Evolutionary conservation across 2,113 vertebrate genomes (phyloP).

Genomic region (Mugil cephalus): DNA sequence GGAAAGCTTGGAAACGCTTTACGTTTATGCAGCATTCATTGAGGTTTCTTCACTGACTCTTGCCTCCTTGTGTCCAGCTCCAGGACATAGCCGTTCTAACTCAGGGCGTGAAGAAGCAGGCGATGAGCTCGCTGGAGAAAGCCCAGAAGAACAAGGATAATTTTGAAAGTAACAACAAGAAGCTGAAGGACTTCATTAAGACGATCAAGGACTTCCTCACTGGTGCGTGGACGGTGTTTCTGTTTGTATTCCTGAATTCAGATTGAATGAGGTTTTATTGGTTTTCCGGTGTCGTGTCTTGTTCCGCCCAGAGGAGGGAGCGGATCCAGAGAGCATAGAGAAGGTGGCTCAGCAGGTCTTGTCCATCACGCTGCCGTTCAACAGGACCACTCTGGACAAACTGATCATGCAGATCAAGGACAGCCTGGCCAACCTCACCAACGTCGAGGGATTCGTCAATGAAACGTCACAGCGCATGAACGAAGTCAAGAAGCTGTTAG

Average conservation of each 20-base stretch:
- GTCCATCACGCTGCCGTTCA: conserved; percentile 86
- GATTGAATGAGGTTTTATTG: neutral
- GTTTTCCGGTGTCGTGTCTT: conserved; percentile 4
- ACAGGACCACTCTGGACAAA: conserved; percentile 68
- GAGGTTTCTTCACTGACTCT: neutral
- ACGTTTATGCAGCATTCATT: too few species aligned
- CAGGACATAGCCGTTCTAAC: conserved; percentile 85
- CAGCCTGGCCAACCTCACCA: conserved; percentile 81
- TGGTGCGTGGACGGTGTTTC: conserved; percentile 67
- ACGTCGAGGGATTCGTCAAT: conserved; percentile 82
- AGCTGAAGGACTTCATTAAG: conserved; percentile 87
- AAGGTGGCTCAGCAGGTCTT: conserved; percentile 87
- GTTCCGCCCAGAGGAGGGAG: conserved; percentile 86
- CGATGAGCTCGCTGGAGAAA: conserved; percentile 77
- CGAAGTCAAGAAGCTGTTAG: conserved; percentile 80
- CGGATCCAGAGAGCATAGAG: conserved; percentile 89
- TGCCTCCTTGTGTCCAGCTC: conserved; percentile 68
- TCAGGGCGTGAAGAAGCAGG: conserved; percentile 79
- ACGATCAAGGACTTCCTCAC: conserved; percentile 89
- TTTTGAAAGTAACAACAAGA: conserved; percentile 82
- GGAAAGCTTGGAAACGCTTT: too few species aligned
- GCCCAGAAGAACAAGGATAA: conserved; percentile 80
- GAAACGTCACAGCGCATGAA: conserved; percentile 78
- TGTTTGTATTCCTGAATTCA: neutral
- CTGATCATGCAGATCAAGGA: conserved; percentile 83